phyloP scores from a whole-genome alignment of 30 jellyfish, hydroid and myxozoan genomes.

The Phacellophora camtschatica region DNA sequence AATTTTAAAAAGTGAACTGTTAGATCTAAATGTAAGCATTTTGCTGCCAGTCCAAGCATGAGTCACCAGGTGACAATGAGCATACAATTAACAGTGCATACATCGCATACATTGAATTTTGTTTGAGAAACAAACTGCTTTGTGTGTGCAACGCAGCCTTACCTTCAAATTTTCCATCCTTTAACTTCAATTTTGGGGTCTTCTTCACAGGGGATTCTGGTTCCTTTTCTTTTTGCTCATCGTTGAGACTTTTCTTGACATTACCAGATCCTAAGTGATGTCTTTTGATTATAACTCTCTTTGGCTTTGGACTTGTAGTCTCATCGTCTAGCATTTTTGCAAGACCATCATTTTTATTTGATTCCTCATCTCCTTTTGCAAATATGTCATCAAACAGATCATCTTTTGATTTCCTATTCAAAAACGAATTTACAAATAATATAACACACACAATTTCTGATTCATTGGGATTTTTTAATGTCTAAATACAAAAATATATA shows the following conservation, averaged over 20 bases:
- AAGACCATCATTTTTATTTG: slow-evolving; percentile 28
- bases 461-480: neutral
- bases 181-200: slow-evolving; percentile 15
- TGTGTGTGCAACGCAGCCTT: too few relatives aligned
- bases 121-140: too few relatives aligned
- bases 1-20: too few relatives aligned
- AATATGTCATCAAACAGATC: slow-evolving; percentile 84
- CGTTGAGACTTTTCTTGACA: neutral
- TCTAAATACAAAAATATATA: neutral
- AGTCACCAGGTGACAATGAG: too few relatives aligned
- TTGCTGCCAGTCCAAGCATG: too few relatives aligned
- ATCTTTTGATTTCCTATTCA: slow-evolving; percentile 55
- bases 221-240: slow-evolving; percentile 14
- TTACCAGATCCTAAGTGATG: neutral
- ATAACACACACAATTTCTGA: too few relatives aligned
- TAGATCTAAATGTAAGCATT: too few relatives aligned
- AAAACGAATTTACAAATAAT: too few relatives aligned
- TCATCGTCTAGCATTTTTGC: slow-evolving; percentile 55
- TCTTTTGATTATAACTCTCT: neutral
- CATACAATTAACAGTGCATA: too few relatives aligned
- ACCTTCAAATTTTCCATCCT: slow-evolving; percentile 13
- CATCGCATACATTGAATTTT: too few relatives aligned
- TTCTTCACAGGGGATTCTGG: slow-evolving; percentile 1
- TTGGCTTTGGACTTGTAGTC: slow-evolving; percentile 37
- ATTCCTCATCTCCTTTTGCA: slow-evolving; percentile 53